These are phyloP conservation scores for Gymnocephalus cernua DNA, from an alignment of 2,113 vertebrate genomes.

Conservation along the genomic window DNA sequence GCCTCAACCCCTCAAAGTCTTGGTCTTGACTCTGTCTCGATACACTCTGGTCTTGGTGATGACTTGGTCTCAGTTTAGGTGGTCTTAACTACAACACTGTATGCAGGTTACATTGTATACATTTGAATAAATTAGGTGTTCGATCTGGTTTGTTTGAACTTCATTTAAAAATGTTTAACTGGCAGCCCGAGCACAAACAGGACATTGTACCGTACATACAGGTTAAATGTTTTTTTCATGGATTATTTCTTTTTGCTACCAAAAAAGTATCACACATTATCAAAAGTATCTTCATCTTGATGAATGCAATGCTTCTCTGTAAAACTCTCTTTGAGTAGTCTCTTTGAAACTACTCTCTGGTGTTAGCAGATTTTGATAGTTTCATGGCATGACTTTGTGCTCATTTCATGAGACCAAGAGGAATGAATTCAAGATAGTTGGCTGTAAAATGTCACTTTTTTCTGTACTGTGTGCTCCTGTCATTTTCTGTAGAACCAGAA, in stretches of 20 bases:
- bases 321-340: neutral
- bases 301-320: neutral
- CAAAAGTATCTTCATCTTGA: neutral
- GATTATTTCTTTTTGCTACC: neutral
- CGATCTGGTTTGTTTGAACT: neutral
- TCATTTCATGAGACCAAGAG: slow-evolving; percentile 10
- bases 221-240: neutral
- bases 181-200: neutral
- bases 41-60: too few species aligned
- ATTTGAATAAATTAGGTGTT: neutral
- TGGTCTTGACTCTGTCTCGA: too few species aligned
- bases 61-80: too few species aligned
- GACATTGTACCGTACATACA: neutral
- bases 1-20: too few species aligned
- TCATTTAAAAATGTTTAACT: too few species aligned
- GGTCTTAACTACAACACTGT: too few species aligned
- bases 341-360: neutral
- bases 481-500: neutral
- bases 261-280: neutral
- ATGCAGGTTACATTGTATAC: too few species aligned
- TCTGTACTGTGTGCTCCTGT: neutral
- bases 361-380: neutral
- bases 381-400: neutral
- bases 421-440: neutral
- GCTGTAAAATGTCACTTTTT: neutral